Conservation (phyloP, 2,888 invertebrate genomes). For the Epinotia brunnichana region DNA sequence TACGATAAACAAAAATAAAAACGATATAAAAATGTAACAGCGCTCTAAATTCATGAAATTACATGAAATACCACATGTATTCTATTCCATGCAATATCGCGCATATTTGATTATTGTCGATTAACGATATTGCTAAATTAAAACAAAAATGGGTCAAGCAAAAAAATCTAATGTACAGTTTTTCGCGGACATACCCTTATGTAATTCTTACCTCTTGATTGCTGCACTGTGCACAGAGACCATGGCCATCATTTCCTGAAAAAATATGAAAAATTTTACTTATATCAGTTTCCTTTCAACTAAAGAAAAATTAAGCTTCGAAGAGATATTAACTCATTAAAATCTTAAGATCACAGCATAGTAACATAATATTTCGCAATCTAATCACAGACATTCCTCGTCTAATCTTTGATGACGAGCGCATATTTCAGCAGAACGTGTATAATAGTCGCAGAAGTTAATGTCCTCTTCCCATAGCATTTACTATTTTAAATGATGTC, state of each 20-base stretch:
- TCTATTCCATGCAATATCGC: too few relatives aligned
- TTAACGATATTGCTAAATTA: too few relatives aligned
- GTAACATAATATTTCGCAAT: conserved; percentile 16
- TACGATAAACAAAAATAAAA: too few relatives aligned
- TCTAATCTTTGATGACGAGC: conserved; percentile 22
- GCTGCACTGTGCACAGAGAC: background rate
- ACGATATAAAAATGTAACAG: too few relatives aligned
- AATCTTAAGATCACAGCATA: conserved; percentile 22
- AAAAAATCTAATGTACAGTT: too few relatives aligned
- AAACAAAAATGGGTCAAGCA: too few relatives aligned
- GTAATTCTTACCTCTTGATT: background rate
- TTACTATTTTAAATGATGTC: background rate
- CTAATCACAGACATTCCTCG: conserved; percentile 14
- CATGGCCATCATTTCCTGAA: background rate
- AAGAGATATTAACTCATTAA: conserved; percentile 9
- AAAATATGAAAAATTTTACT: too few relatives aligned
- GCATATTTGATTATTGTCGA: too few relatives aligned
- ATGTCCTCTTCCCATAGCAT: background rate
- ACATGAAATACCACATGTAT: too few relatives aligned
- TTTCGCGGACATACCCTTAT: too few relatives aligned
- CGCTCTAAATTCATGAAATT: too few relatives aligned
- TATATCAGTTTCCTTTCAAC: background rate
- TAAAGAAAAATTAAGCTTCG: background rate
- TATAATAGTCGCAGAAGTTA: background rate
- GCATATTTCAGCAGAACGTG: conserved; percentile 17